These are phyloP conservation scores for Platalea minor DNA, from an alignment of 2,797 vertebrate genomes.

Conservation along the genomic window DNA sequence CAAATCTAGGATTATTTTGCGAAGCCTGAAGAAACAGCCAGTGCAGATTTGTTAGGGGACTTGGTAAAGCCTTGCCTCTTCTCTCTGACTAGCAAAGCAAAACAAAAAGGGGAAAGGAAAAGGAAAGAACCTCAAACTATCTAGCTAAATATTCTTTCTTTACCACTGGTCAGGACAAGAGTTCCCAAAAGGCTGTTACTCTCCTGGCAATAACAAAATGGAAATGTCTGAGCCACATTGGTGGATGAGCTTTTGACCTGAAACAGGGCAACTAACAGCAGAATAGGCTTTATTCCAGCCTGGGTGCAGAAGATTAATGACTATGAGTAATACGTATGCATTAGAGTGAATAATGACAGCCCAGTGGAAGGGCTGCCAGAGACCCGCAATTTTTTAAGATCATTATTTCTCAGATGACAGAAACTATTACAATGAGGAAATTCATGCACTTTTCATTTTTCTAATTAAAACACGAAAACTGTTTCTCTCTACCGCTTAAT, in stretches of 20 bases:
- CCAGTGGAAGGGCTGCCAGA: neutral
- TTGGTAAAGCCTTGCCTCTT: neutral
- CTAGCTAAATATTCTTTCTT: neutral
- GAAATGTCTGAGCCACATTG: neutral
- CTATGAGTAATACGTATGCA: neutral
- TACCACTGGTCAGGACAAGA: neutral
- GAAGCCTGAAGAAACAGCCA: neutral
- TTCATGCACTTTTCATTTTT: neutral
- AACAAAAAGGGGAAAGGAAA: neutral
- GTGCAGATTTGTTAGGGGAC: neutral
- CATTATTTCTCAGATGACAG: slow-evolving; percentile 39
- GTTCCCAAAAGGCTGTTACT: neutral
- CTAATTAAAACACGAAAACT: neutral
- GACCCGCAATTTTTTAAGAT: neutral
- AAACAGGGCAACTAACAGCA: neutral
- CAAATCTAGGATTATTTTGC: neutral
- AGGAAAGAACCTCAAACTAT: neutral
- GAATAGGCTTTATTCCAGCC: neutral
- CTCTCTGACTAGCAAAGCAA: neutral
- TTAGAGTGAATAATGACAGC: slow-evolving; percentile 13
- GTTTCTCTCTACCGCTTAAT: neutral
- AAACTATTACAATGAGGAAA: neutral
- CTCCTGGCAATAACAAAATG: neutral
- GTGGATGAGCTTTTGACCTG: neutral
- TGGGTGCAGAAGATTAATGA: neutral